phyloP scores from a whole-genome alignment of 1,140 invertebrate genomes.

The Cydia splendana region DNA sequence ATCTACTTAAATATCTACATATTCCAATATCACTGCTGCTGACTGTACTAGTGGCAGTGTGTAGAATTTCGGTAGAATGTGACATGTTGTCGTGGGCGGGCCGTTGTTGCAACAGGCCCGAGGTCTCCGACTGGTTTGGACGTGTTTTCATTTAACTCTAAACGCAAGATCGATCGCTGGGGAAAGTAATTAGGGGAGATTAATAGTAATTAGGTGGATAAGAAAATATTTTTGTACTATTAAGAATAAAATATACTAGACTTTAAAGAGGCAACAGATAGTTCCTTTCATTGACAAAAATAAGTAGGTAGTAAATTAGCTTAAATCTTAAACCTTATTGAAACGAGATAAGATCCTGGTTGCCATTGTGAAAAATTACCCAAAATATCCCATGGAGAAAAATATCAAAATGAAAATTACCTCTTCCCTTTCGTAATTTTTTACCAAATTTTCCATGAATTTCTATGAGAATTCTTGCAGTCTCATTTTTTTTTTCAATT shows the following conservation, averaged over 20 bases:
- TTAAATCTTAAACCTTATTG: too few species aligned
- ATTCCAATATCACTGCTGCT: neutral
- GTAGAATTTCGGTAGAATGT: slow-evolving; percentile 32
- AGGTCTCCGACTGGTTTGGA: neutral
- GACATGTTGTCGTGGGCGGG: slow-evolving; percentile 1
- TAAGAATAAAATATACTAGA: neutral
- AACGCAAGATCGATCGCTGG: neutral
- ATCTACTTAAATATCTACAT: too few species aligned
- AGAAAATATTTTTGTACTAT: neutral
- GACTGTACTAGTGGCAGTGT: neutral
- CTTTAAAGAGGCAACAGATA: too few species aligned
- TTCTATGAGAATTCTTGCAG: neutral
- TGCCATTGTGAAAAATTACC: too few species aligned
- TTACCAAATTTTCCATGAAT: neutral
- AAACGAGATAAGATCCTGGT: too few species aligned
- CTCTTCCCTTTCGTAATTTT: too few species aligned
- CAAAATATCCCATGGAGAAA: too few species aligned
- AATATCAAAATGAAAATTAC: too few species aligned
- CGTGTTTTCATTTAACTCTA: neutral
- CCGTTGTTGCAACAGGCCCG: slow-evolving; percentile 10
- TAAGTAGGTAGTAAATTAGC: too few species aligned
- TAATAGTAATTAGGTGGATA: neutral
- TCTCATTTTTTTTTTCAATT: too few species aligned
- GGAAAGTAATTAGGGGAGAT: neutral
- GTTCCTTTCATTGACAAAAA: too few species aligned